phyloP scores from a whole-genome alignment of 2,113 vertebrate species.

The Istiophorus platypterus region DNA sequence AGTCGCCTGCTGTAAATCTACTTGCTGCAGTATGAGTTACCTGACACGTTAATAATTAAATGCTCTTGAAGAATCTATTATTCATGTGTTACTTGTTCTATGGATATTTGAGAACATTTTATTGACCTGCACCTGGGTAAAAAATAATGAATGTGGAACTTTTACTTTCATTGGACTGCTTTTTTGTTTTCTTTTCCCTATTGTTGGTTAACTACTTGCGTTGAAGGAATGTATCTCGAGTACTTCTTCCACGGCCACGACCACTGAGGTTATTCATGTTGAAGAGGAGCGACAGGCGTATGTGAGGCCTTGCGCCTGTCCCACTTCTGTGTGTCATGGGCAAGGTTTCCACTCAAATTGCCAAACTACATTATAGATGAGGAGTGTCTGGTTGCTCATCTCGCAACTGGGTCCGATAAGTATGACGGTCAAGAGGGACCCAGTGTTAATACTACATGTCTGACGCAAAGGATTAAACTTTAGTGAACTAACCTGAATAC shows the following conservation, averaged over 20 bases:
- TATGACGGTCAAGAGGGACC: not conserved
- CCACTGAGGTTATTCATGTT: not conserved
- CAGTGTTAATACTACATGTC: not conserved
- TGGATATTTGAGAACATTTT: not conserved
- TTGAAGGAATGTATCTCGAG: not conserved
- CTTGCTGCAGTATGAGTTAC: not conserved
- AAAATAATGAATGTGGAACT: not conserved
- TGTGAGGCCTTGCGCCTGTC: slow-evolving; percentile 23
- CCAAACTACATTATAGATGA: slow-evolving; percentile 80
- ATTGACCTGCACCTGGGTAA: not conserved
- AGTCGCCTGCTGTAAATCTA: not conserved
- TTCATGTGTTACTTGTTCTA: not conserved
- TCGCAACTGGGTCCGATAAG: slow-evolving; percentile 1
- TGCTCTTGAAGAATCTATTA: not conserved
- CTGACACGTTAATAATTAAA: slow-evolving; percentile 25
- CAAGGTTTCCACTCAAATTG: slow-evolving; percentile 65
- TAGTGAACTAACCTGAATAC: not conserved
- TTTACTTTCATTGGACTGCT: not conserved
- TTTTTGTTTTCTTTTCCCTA: not conserved
- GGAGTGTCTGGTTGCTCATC: slow-evolving; percentile 56
- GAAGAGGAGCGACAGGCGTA: not conserved
- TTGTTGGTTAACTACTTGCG: too few species aligned
- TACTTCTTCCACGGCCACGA: not conserved
- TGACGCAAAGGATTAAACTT: not conserved
- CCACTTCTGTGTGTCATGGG: slow-evolving; percentile 22